phyloP scores from a whole-genome alignment of 2,797 vertebrate genomes.

The Mastacembelus armatus region DNA sequence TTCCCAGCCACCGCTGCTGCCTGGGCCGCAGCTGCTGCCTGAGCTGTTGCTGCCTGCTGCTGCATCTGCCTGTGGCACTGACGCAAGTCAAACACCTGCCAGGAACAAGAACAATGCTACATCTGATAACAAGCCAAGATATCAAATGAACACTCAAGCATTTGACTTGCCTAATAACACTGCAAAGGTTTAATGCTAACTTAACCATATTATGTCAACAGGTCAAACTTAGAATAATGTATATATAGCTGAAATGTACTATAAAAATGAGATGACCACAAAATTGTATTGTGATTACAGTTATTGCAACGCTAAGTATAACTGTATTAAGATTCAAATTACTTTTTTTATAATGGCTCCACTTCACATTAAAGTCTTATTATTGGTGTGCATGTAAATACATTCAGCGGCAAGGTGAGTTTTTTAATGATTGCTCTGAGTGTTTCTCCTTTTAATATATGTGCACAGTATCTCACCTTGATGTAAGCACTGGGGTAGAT shows the following conservation, averaged over 20 bases:
- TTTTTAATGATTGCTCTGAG: neutral
- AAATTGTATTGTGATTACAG: neutral
- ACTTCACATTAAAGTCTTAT: neutral
- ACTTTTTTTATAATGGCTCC: neutral
- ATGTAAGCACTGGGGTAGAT: conserved; percentile 98
- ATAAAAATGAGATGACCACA: neutral
- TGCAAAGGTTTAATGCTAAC: neutral
- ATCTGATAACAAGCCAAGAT: neutral
- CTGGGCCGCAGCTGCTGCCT: conserved; percentile 93
- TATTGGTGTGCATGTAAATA: conserved; percentile 1
- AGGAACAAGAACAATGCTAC: conserved; percentile 14
- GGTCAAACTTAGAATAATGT: neutral
- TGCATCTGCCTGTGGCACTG: conserved; percentile 99
- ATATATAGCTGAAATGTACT: neutral
- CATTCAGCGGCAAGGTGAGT: neutral
- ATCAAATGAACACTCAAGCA: neutral
- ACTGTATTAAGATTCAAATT: neutral
- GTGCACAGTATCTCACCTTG: conserved; percentile 84
- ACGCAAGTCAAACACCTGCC: conserved; percentile 95
- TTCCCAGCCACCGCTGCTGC: conserved; percentile 96
- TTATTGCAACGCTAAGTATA: neutral
- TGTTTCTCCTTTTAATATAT: neutral
- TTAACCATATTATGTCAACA: neutral
- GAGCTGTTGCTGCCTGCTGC: conserved; percentile 96
- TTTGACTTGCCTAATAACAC: neutral